Base-by-base conservation (phyloP, 2,888 invertebrate genomes). In the Tetheella fluctuosa region DNA sequence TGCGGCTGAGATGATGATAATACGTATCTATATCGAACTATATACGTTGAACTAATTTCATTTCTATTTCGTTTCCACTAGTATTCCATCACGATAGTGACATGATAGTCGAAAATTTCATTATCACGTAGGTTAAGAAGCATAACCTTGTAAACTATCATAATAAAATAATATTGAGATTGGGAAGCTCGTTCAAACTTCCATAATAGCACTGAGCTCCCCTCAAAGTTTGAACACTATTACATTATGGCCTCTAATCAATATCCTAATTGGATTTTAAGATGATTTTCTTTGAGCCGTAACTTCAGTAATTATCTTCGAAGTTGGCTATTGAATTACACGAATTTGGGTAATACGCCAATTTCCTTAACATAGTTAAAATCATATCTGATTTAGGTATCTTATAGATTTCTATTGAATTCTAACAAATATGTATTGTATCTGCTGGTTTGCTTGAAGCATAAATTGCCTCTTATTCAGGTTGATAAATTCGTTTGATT, bases 211-310 rank as follows among this genome's bases (percentile, higher is more conserved):
- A 48, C 48, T n/a, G n/a, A 48, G 20, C 48, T 48, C 48, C 48
- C 48, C 48, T 48, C 48, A 10, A 48, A 48, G 48, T 48, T 48
- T 48, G 48, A 48, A 48, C 48, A 48, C 64, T 75, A 75, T 77
- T 71, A 76, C 64, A 69, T 74, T 75, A 74, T 69, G 63, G 65
- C 59, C 62, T 64, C 71, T 70, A 67, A 81, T 79, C 77, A 77
- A 79, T 77, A 74, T 70, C 67, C 59, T 77, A 79, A 81, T 81
- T 81, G 73, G 76, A 48, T 48, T 71, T 74, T 64, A 67, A 60
- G 67, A 69, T 74, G 71, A 80, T 78, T 79, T 76, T 77, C 79
- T 81, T 79, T 74, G 76, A 80, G 67, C 75, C 60, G 64, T 52
- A 82, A 80, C 74, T 84, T 76, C 58, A 69, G 58, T 77, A 79